Conservation (phyloP, 2,113 vertebrate species). For the Hyperopisus bebe region DNA sequence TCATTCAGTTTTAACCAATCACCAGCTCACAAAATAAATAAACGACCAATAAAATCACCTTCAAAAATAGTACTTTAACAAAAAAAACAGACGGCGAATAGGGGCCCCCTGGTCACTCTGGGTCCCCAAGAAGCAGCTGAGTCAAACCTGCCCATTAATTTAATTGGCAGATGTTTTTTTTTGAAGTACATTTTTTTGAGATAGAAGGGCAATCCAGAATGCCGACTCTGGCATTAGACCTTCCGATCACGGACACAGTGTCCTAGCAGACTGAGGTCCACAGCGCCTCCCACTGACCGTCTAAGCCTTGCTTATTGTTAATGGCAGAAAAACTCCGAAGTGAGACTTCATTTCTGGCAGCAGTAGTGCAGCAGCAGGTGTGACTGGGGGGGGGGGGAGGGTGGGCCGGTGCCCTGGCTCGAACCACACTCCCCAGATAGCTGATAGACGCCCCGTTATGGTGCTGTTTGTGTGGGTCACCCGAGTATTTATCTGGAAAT, state of each 20-base stretch:
- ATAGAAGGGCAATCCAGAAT: background rate
- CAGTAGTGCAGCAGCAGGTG: background rate
- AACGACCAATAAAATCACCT: background rate
- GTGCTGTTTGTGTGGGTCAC: slow-evolving; percentile 75
- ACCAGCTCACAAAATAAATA: background rate
- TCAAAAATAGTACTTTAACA: background rate
- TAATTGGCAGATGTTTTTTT: background rate
- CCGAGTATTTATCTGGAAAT: slow-evolving; percentile 73
- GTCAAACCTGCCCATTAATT: background rate
- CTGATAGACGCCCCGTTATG: slow-evolving; percentile 63
- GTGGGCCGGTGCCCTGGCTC: slow-evolving; percentile 30
- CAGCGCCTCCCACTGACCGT: background rate
- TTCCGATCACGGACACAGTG: background rate
- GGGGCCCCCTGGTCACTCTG: background rate
- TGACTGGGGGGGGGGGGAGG: background rate
- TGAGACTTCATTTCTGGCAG: background rate
- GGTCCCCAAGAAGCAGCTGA: background rate
- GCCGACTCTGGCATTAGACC: background rate
- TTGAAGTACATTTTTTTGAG: background rate
- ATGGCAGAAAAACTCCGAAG: background rate
- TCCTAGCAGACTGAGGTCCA: background rate
- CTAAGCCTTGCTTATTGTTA: background rate
- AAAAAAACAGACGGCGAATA: background rate
- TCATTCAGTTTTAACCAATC: background rate
- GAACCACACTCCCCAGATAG: slow-evolving; percentile 58